phyloP scores from a whole-genome alignment of 2,113 vertebrate genomes.

The human (Homo sapiens) region GRCh38 chr11:20287501-20288000 shows the following conservation, averaged over 20 bases:
- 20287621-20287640: conserved; percentile 4
- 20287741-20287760: neutral
- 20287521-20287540: neutral
- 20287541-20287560: neutral
- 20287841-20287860: conserved; percentile 49
- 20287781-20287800: conserved; percentile 15
- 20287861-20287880: conserved; percentile 62
- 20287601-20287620: neutral
- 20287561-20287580: neutral
- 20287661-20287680: neutral
- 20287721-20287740: neutral
- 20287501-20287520: neutral
- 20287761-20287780: neutral
- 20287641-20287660: neutral
- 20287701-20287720: neutral
- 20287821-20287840: conserved; percentile 21
- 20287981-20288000: neutral
- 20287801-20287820: neutral
- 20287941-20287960: conserved; percentile 68
- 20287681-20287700: neutral
- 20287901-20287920: conserved; percentile 60
- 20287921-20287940: conserved; percentile 56
- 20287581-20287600: neutral
- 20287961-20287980: conserved; percentile 63
- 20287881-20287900: conserved; percentile 70